Evolutionary conservation across 1,140 invertebrate species (phyloP).

Genomic region (Aradophagus sp.): DNA sequence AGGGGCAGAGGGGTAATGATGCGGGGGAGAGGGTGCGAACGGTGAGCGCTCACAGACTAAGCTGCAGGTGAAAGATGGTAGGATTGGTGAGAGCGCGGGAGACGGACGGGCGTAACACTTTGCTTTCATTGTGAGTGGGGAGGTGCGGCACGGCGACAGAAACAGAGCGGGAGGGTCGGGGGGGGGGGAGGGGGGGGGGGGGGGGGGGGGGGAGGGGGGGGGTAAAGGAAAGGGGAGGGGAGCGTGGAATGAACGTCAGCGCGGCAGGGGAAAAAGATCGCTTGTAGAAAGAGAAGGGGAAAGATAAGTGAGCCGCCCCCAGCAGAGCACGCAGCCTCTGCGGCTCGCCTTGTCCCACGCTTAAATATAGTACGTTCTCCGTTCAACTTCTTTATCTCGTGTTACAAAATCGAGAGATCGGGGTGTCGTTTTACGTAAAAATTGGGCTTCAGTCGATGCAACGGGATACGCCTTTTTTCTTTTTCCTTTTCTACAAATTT

Average conservation of each 20-base stretch:
- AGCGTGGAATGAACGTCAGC: slow-evolving; percentile 25
- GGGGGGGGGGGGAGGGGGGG: slow-evolving; percentile 13
- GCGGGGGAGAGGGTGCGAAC: too few species aligned
- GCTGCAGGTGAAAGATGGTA: too few species aligned
- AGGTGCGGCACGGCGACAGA: background rate
- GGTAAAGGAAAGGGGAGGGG: slow-evolving; percentile 1
- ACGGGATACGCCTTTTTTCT: slow-evolving; percentile 22
- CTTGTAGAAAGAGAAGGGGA: slow-evolving; percentile 53
- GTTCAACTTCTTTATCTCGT: slow-evolving; percentile 56
- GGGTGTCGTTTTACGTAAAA: slow-evolving; percentile 50
- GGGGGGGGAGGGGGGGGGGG: slow-evolving; percentile 17
- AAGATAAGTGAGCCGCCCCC: slow-evolving; percentile 68
- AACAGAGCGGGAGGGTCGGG: background rate
- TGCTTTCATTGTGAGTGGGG: too few species aligned
- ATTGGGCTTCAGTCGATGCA: slow-evolving; percentile 31
- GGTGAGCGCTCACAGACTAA: too few species aligned
- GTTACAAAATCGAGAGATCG: slow-evolving; percentile 49
- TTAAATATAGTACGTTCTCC: slow-evolving; percentile 58
- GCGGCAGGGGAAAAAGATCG: slow-evolving; percentile 33
- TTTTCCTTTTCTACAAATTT: slow-evolving; percentile 3
- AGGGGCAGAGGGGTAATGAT: too few species aligned
- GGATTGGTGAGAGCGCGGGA: too few species aligned
- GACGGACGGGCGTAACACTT: too few species aligned
- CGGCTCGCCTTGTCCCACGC: slow-evolving; percentile 63
- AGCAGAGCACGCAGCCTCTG: slow-evolving; percentile 69